Evolutionary conservation across 2,888 invertebrate species (phyloP), one percentile per base, ranked within the genome.

Genomic region (Drosophila quinaria): DNA sequence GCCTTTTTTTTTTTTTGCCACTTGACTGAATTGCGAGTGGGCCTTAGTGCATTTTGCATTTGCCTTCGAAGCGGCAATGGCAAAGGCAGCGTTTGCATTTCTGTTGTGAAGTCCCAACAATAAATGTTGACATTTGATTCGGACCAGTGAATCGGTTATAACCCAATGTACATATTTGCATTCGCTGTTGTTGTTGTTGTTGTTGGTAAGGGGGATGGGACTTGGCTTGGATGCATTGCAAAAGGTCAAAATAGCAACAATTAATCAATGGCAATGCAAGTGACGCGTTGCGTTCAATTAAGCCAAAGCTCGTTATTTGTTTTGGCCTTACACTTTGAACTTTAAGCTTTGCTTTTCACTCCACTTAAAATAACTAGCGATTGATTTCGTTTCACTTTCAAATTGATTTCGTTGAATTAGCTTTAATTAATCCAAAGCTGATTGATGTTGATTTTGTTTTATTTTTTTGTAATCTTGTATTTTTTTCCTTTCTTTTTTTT

Each of bases 1-100:
- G 49, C 6, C 17, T 61, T 73, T 42, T 25, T 61, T 73, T 42
- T 47, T 35, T 52, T 11, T 29, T 37, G 60, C 66, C 88, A 89
- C 86, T 87, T 87, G 90, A 86, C 86, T 81, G 88, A 87, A 74
- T 86, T 89, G 82, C 63, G 74, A 68, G 70, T 65, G 60, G 51
- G 59, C 65, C 37, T 75, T 52, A 46, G 63, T 80, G 83, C 83
- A 74, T 70, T 81, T 79, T 80, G 83, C 83, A 74, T 70, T 81
- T 79, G 75, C 79, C 55, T 51, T 50, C 59, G 44, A 63, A 31
- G 55, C 66, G 44, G n/a, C 66, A 68, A 41, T 46, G 54, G 39
- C 62, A 37, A 13, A 37, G 37, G 47, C 46, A 17, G 58, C 46
- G 37, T 9, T 25, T 35, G 58, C 67, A 52, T 69, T 67, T 54